Evolutionary conservation across 2,888 invertebrate genomes (phyloP).

Genomic region (Brenthis ino): DNA sequence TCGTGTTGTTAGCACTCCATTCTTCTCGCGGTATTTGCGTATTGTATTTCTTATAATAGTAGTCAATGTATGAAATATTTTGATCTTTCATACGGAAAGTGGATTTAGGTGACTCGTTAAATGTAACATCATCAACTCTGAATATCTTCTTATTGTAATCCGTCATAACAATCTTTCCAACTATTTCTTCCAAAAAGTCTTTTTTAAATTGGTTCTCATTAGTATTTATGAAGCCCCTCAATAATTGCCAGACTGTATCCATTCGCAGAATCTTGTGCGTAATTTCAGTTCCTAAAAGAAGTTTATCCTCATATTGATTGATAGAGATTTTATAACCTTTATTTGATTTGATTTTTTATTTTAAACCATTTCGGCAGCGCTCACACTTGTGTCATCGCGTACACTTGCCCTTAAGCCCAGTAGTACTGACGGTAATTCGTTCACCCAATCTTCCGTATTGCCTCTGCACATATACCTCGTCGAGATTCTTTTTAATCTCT

Average conservation of each 20-base stretch:
- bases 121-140: slow-evolving; percentile 88
- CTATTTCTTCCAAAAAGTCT: slow-evolving; percentile 76
- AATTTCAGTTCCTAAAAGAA: slow-evolving; percentile 91
- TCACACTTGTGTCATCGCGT: no score
- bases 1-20: slow-evolving; percentile 81
- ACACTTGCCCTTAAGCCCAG: no score
- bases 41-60: slow-evolving; percentile 74
- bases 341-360: no score
- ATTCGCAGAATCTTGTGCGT: slow-evolving; percentile 89
- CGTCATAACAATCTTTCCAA: slow-evolving; percentile 86
- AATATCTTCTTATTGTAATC: slow-evolving; percentile 90
- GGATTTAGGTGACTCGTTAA: slow-evolving; percentile 78
- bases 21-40: no score
- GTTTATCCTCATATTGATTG: slow-evolving; percentile 88
- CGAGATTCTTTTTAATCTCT: no score
- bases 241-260: slow-evolving; percentile 86
- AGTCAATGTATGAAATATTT: slow-evolving; percentile 82
- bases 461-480: no score
- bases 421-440: no score
- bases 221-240: slow-evolving; percentile 75
- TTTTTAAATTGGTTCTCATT: slow-evolving; percentile 77
- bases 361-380: no score
- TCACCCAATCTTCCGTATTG: no score
- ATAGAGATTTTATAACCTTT: slow-evolving; percentile 93
- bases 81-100: slow-evolving; percentile 84